Evolutionary conservation across 2,797 vertebrate genomes (phyloP).

Genomic region (Xenops minutus): DNA sequence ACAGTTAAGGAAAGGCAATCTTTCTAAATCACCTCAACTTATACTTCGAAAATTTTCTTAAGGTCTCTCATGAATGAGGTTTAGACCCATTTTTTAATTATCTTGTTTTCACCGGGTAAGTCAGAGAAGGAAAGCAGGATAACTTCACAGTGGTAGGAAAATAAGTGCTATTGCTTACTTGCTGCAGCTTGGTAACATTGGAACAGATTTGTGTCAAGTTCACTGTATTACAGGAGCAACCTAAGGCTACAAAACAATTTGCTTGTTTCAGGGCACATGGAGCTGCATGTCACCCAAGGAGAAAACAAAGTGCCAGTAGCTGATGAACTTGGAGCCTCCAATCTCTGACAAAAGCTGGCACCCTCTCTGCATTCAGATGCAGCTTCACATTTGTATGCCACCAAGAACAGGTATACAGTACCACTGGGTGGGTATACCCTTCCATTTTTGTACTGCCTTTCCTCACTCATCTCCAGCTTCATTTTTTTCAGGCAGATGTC

Average conservation of each 20-base stretch:
- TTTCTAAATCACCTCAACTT: not conserved
- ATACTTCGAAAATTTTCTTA: not conserved
- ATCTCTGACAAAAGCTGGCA: not conserved
- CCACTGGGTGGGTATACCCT: not conserved
- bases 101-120: not conserved
- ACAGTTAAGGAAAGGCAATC: not conserved
- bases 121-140: not conserved
- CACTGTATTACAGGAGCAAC: not conserved
- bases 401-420: not conserved
- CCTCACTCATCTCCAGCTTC: not conserved
- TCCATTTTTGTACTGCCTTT: not conserved
- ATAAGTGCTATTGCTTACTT: not conserved
- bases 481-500: not conserved
- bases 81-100: not conserved
- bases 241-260: not conserved
- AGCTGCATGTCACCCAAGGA: not conserved
- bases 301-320: not conserved
- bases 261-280: not conserved
- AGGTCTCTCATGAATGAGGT: not conserved
- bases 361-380: not conserved
- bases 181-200: not conserved
- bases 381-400: not conserved
- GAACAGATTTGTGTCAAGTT: not conserved
- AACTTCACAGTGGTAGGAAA: not conserved
- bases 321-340: not conserved